phyloP scores from a whole-genome alignment of 1,140 invertebrate species.

The Ganaspis sp. region DNA sequence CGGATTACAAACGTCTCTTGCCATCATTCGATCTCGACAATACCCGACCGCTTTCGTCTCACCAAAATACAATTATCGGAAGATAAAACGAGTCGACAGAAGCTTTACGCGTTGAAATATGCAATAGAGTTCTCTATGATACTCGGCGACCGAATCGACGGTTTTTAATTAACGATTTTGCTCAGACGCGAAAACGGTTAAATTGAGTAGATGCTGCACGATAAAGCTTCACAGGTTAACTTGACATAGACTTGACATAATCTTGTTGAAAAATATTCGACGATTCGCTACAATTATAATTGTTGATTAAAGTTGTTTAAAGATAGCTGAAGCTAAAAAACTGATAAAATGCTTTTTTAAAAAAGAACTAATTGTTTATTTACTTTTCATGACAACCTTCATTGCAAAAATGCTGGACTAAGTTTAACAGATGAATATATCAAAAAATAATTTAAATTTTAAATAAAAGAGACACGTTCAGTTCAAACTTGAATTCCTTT shows the following conservation, averaged over 20 bases:
- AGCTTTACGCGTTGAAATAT: conserved; percentile 49
- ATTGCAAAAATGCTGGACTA: no score
- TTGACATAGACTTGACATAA: not conserved
- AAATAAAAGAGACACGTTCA: no score
- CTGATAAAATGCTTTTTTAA: no score
- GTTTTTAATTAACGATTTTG: conserved; percentile 62
- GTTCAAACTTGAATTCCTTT: no score
- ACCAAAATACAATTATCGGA: conserved; percentile 63
- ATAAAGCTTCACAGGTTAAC: conserved; percentile 1
- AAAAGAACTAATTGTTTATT: no score
- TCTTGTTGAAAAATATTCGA: not conserved
- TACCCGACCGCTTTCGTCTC: conserved; percentile 32
- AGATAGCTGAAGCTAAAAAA: no score
- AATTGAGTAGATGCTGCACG: not conserved
- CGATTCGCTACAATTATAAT: no score
- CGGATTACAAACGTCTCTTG: conserved; percentile 24
- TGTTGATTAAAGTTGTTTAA: no score
- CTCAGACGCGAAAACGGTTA: conserved; percentile 18
- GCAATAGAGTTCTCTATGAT: conserved; percentile 44
- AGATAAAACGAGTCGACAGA: conserved; percentile 57
- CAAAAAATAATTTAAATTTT: no score
- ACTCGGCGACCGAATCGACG: conserved; percentile 43
- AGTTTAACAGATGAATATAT: no score
- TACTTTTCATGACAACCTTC: no score
- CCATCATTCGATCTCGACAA: conserved; percentile 12